These are phyloP conservation scores for Strigops habroptila DNA, from an alignment of 2,113 vertebrate species.

Conservation along the genomic window DNA sequence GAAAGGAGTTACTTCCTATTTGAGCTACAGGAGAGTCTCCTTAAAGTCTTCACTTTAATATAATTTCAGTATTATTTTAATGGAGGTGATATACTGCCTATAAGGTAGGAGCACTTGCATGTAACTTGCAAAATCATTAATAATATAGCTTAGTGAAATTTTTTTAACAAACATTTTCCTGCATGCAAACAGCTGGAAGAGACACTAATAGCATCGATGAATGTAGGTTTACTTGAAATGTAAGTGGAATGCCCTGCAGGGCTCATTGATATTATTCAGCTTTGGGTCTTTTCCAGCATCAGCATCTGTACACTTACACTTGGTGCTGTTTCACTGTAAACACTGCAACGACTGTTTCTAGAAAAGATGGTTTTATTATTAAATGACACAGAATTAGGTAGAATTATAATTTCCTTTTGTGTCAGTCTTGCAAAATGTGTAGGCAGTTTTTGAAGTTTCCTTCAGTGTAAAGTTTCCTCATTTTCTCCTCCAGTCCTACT, in stretches of 20 bases:
- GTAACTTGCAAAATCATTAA: background rate
- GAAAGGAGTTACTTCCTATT: background rate
- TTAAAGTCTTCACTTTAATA: background rate
- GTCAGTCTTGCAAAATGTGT: background rate
- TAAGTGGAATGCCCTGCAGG: background rate
- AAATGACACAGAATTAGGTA: background rate
- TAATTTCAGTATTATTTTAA: background rate
- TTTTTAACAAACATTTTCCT: background rate
- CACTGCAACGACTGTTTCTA: background rate
- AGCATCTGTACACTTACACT: background rate
- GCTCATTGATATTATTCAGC: background rate
- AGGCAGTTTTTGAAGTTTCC: background rate
- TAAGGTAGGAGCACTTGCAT: background rate
- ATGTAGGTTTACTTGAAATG: background rate
- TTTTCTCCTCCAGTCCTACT: background rate
- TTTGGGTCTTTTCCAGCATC: background rate
- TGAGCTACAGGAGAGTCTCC: background rate
- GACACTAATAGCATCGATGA: background rate
- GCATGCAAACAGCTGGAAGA: background rate
- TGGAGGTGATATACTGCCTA: background rate
- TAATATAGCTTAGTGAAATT: background rate
- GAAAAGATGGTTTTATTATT: rapidly evolving
- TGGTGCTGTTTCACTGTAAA: background rate
- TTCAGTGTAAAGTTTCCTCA: background rate
- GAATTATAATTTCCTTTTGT: background rate